Conservation (phyloP, 2,113 vertebrate species). For the Neolamprologus tretocephalus region DNA sequence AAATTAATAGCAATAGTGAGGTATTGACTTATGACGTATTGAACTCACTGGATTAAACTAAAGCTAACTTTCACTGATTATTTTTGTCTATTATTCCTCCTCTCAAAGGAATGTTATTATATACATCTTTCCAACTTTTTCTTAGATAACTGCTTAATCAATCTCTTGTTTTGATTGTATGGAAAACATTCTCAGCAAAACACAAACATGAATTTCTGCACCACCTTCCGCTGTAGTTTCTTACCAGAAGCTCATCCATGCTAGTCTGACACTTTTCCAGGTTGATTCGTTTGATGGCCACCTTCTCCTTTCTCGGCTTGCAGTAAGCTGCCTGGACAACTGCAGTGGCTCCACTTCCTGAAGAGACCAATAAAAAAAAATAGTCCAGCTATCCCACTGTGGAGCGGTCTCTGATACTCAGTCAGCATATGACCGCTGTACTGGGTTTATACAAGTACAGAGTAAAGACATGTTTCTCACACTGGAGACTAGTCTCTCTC, state of each 20-base stretch:
- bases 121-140: neutral
- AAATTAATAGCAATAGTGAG: neutral
- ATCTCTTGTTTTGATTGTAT: fast-evolving
- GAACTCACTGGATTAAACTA: neutral
- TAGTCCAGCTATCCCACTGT: neutral
- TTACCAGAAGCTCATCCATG: slow-evolving; percentile 96
- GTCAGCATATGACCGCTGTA: neutral
- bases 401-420: neutral
- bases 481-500: neutral
- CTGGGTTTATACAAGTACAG: neutral
- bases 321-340: slow-evolving; percentile 93
- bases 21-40: neutral
- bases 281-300: slow-evolving; percentile 95
- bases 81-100: neutral
- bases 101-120: neutral
- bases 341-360: slow-evolving; percentile 75
- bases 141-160: neutral
- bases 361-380: neutral
- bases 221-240: neutral
- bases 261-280: slow-evolving; percentile 96
- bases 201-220: neutral
- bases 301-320: slow-evolving; percentile 86
- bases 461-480: neutral
- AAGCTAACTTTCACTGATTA: neutral
- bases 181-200: neutral